phyloP scores from a whole-genome alignment of 2,113 vertebrate genomes.

The Scytalopus superciliaris region DNA sequence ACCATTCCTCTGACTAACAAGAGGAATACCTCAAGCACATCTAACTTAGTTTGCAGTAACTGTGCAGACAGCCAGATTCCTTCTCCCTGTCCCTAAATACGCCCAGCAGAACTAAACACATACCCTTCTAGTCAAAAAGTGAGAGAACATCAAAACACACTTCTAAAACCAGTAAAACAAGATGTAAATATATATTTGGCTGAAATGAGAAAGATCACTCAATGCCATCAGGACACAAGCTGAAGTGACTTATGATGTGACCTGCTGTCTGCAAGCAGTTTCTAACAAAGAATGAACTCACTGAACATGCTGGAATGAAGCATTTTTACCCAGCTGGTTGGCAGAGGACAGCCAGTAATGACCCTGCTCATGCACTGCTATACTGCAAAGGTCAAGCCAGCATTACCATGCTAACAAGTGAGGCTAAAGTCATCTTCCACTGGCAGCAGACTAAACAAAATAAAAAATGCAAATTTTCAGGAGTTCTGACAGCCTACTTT shows the following conservation, averaged over 20 bases:
- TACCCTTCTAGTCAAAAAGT: neutral
- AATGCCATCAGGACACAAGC: neutral
- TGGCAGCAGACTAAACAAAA: neutral
- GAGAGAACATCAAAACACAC: neutral
- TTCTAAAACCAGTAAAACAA: neutral
- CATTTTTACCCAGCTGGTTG: neutral
- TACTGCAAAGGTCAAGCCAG: neutral
- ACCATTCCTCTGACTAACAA: neutral
- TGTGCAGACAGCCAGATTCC: neutral
- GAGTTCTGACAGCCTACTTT: neutral
- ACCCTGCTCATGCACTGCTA: accelerated
- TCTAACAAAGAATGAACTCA: neutral
- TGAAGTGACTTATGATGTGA: neutral
- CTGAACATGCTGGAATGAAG: neutral
- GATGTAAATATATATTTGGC: neutral
- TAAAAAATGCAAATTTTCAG: neutral
- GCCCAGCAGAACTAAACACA: neutral
- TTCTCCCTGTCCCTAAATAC: neutral
- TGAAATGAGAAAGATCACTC: neutral
- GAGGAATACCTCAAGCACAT: neutral
- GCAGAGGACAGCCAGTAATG: neutral
- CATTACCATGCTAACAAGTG: neutral
- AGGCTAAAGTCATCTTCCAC: neutral
- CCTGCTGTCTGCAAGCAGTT: neutral
- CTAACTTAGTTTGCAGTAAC: neutral